Base-by-base conservation (phyloP, 2,797 vertebrate genomes). In the Myotis pilosus region DNA sequence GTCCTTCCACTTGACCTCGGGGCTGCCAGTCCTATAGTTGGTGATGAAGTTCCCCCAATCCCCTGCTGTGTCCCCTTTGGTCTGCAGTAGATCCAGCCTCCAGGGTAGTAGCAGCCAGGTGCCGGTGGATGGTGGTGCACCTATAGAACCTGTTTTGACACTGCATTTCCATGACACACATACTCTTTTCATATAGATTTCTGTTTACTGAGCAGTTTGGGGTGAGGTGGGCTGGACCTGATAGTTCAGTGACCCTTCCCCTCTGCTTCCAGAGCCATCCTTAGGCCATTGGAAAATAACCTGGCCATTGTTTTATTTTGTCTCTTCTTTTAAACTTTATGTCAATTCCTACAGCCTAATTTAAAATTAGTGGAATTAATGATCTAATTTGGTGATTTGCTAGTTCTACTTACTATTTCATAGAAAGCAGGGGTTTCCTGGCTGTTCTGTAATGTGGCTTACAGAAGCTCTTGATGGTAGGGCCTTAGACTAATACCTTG, bases 311-410 rank as follows among this genome's bases (percentile, higher is more conserved):
- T 66, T 84, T 41, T 57, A 9, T 41, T 85, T 85, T 69, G 25
- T 80, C 38, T 90, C 41, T 36, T 95, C 60, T 71, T 94, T 91
- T 81, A 74, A 81, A 80, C 25, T 87, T 72, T 25, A 20, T 82
- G 53, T 38, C 30, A 55, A 4, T 85, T 47, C 41, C n/a, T 88
- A n/a, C 4, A 74, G 57, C 28, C 10, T 8, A 28, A 79, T 60
- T 91, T 92, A 78, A 94, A 92, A 79, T 49, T 30, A 72, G 20
- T 80, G 33, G 23, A 68, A 66, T 55, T 30, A 66, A 16, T 86
- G 13, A 38, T 83, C 47, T 81, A 75, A 68, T 82, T 64, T 85
- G 51, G 6, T 90, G 69, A 60, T 53, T 82, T 49, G 36, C 53
- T 76, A 44, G 19, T 13, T 81, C 10, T 30, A 53, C 28, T 80